Evolutionary conservation across 1,140 invertebrate species (phyloP), one percentile per base, ranked within the genome.

Genomic region (Asbolus verrucosus): DNA sequence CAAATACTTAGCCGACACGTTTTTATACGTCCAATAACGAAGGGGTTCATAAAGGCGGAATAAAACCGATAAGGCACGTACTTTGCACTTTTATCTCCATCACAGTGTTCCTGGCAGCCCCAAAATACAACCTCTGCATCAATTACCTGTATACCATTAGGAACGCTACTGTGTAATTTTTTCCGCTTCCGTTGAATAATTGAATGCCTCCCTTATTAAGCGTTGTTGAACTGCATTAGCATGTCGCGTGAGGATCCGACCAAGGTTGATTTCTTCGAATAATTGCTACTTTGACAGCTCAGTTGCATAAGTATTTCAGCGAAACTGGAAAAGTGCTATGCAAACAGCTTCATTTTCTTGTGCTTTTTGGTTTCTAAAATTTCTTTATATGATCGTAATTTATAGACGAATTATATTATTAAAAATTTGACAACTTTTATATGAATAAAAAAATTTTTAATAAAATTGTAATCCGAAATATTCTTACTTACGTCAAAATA

Each of bases 41-140:
- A 39, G 21, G 61, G 21, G 33, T 63, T 63, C 33, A 63, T 63
- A 63, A 63, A 63, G 24, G 19, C 61, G 61, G 21, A 9, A 14
- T 39, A 63, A 38, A 19, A 39, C 39, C 61, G 61, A 63, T 63
- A 63, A 63, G 61, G 61, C 61, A 63, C 61, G 61, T 63, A 38
- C 18, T 38, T 63, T 31, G 61, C 61, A 27, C 33, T 62, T 62
- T 38, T 63, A 41, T 63, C 39, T 63, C 61, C 15, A 18, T 13
- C 50, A 59, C 16, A 14, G 43, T 24, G n/a, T 50, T 30, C 15
- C 15, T 11, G 11, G 19, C 21, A 54, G 18, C 19, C 46, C 46
- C 46, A 27, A 54, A 54, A 54, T 54, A 54, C 46, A 27, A 54
- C 46, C 46, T 27, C 46, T 54, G 46, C 46, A 54, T 54, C 46